Percentiles rank a stretch among this genome's conserved stretches.
Evolutionary conservation across 2,113 vertebrate species (phyloP).

Genomic region (Vanacampus margaritifer): DNA sequence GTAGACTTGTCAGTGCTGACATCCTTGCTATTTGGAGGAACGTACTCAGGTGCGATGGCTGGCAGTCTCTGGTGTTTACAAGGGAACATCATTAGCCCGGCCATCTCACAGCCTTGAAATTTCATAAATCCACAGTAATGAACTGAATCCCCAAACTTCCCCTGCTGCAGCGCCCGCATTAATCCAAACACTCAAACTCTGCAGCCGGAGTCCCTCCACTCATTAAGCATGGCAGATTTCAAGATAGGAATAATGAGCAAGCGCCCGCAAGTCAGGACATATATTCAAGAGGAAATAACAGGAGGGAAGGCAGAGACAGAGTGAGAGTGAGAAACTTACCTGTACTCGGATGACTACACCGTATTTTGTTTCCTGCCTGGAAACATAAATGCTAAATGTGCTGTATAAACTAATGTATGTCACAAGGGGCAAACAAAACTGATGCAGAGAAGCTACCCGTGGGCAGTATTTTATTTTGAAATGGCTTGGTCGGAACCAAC

Average conservation of each 20-base stretch:
- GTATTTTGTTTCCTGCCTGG: slow-evolving; percentile 1
- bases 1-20: slow-evolving; percentile 56
- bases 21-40: slow-evolving; percentile 50
- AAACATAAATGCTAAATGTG: not conserved
- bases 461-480: too few relatives aligned
- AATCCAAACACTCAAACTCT: slow-evolving; percentile 71
- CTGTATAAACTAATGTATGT: not conserved
- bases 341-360: slow-evolving; percentile 30
- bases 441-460: not conserved
- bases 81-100: slow-evolving; percentile 65
- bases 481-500: too few relatives aligned
- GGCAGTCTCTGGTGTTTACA: slow-evolving; percentile 71
- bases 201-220: slow-evolving; percentile 68
- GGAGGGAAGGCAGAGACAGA: slow-evolving; percentile 13
- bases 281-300: slow-evolving; percentile 58
- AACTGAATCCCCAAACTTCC: slow-evolving; percentile 74
- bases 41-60: slow-evolving; percentile 57
- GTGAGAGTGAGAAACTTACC: slow-evolving; percentile 33
- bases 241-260: slow-evolving; percentile 79
- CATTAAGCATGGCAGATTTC: slow-evolving; percentile 78
- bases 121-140: slow-evolving; percentile 74
- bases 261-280: slow-evolving; percentile 71
- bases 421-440: not conserved
- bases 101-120: slow-evolving; percentile 70
- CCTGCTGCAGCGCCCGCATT: slow-evolving; percentile 60